Percentiles rank a stretch among this genome's conserved stretches.
phyloP scores from a whole-genome alignment of 2,888 invertebrate genomes.

The Lithophane ornitopus region DNA sequence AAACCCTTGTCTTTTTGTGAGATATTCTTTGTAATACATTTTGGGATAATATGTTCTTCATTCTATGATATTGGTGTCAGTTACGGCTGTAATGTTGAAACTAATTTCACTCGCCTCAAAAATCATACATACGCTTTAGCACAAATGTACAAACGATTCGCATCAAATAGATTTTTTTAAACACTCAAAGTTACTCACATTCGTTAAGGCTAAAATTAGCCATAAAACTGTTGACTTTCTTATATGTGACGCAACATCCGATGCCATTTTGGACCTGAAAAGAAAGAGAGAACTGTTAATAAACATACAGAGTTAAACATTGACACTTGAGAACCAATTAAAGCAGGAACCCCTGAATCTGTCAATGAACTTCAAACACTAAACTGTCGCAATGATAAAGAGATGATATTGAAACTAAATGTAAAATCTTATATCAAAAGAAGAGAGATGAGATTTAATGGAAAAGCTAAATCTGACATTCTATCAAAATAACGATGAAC shows the following conservation, averaged over 20 bases:
- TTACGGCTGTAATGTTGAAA: too few relatives aligned
- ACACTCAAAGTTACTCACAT: constrained; percentile 78
- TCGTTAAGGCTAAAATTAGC: constrained; percentile 84
- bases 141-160: neutral
- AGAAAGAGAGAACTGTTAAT: constrained; percentile 45
- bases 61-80: neutral
- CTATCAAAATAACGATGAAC: constrained; percentile 19
- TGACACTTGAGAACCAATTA: neutral
- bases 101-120: neutral
- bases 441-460: constrained; percentile 26
- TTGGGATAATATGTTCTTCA: neutral
- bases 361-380: constrained; percentile 12
- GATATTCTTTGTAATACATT: neutral
- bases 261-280: constrained; percentile 88
- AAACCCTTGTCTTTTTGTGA: neutral
- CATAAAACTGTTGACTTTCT: constrained; percentile 84
- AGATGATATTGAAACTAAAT: constrained; percentile 10
- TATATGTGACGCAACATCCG: constrained; percentile 85
- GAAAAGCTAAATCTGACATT: constrained; percentile 25
- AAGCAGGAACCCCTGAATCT: neutral
- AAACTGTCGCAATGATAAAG: constrained; percentile 7
- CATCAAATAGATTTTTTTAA: neutral
- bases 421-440: neutral
- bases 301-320: neutral
- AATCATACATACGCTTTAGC: neutral